A percentile compares a stretch with the other conserved stretches of the same genome.
These are phyloP conservation scores for Drosophila planitibia DNA, from an alignment of 2,888 invertebrate genomes.

Conservation along the genomic window DNA sequence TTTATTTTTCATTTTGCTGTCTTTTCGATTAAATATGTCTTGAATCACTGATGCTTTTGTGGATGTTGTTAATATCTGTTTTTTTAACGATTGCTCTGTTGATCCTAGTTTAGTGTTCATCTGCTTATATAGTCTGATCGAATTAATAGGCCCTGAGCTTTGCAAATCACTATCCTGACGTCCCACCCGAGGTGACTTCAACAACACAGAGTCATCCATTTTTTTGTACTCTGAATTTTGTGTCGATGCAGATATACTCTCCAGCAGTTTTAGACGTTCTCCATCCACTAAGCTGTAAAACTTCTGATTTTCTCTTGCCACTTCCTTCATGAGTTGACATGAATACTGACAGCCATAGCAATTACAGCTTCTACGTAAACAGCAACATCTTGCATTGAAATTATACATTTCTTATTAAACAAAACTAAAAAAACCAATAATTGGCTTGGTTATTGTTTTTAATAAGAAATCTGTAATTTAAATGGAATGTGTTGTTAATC, in stretches of 20 bases:
- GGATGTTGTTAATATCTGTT: not conserved
- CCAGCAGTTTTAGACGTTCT: not conserved
- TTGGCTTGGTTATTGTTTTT: constrained; percentile 21
- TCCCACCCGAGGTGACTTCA: not conserved
- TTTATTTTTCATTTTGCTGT: not conserved
- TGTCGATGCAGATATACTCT: not conserved
- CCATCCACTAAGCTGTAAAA: not conserved
- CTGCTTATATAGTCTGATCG: not conserved
- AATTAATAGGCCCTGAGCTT: not conserved
- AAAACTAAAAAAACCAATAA: not conserved
- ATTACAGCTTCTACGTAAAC: not conserved
- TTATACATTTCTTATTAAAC: constrained; percentile 69
- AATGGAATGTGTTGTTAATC: constrained; percentile 50
- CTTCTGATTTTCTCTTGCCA: not conserved
- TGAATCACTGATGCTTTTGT: not conserved
- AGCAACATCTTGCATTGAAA: constrained; percentile 52
- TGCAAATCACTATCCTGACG: not conserved
- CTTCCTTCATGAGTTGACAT: not conserved
- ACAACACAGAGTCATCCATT: not conserved
- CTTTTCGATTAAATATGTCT: not conserved
- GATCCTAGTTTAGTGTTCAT: not conserved
- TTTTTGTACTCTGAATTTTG: not conserved
- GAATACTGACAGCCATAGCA: constrained; percentile 1
- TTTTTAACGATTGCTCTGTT: not conserved
- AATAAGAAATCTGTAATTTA: constrained; percentile 68